These are phyloP conservation scores for Coenobita brevimanus DNA, from an alignment of 1,140 invertebrate genomes.

Conservation along the genomic window DNA sequence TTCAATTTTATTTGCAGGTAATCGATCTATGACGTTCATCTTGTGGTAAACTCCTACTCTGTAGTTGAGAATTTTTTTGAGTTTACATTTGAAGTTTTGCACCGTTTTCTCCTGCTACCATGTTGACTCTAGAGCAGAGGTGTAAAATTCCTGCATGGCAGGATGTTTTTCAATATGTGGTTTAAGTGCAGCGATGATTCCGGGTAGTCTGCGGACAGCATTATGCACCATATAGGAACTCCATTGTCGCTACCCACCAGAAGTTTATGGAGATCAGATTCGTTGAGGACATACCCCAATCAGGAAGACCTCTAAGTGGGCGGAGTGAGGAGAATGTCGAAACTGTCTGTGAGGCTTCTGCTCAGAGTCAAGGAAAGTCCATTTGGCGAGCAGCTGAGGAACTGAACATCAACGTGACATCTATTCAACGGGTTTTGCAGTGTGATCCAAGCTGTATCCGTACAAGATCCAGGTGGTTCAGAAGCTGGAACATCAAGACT, in stretches of 20 bases:
- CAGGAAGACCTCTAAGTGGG: background rate
- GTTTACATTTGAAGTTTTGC: background rate
- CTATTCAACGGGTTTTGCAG: constrained; percentile 10
- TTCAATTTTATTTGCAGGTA: too few species aligned
- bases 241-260: background rate
- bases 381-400: constrained; percentile 1
- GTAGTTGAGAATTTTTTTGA: background rate
- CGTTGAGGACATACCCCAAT: background rate
- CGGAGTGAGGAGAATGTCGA: background rate
- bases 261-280: constrained; percentile 24
- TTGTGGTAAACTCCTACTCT: background rate
- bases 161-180: background rate
- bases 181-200: constrained; percentile 2
- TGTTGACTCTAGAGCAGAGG: constrained; percentile 3
- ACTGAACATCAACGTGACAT: background rate
- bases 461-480: constrained; percentile 21
- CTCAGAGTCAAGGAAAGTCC: constrained; percentile 22
- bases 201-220: constrained; percentile 13
- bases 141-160: constrained; percentile 20
- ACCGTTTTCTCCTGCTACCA: background rate
- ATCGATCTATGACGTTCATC: background rate
- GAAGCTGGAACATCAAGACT: constrained; percentile 12
- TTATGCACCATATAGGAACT: constrained; percentile 6
- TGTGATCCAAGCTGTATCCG: constrained; percentile 3
- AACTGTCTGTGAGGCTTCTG: background rate